Conservation (phyloP, 37 sponge, comb jelly and placozoan genomes). For the Diacarnus erythraeanus region DNA sequence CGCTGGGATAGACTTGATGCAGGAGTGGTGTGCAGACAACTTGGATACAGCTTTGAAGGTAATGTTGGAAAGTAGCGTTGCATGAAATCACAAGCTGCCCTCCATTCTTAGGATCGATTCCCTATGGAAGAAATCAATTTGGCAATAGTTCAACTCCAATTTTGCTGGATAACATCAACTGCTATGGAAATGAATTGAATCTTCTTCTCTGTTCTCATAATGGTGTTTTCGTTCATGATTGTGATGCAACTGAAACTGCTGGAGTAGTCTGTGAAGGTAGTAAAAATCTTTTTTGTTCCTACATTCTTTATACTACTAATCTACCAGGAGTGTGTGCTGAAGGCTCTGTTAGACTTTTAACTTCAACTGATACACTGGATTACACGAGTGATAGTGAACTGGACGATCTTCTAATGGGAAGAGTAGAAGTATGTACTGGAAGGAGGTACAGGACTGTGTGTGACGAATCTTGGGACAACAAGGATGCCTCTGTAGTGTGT, state of each 20-base stretch:
- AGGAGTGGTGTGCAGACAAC: conserved; percentile 25
- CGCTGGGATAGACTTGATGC: conserved; percentile 40
- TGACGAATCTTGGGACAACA: conserved; percentile 29
- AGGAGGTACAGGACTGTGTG: conserved; percentile 13
- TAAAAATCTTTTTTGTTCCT: too few species aligned
- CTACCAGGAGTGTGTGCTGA: conserved; percentile 9
- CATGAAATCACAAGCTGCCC: background rate
- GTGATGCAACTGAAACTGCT: background rate
- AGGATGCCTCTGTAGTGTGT: conserved; percentile 46
- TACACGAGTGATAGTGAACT: background rate
- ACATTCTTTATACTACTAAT: background rate
- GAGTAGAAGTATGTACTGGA: conserved; percentile 11
- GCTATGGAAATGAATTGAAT: background rate
- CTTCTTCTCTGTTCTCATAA: background rate
- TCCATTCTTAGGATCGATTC: background rate
- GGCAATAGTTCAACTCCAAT: background rate
- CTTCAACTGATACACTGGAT: background rate
- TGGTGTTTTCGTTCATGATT: background rate
- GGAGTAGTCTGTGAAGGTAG: conserved; percentile 13
- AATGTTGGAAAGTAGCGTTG: background rate
- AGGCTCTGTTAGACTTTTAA: conserved; percentile 15
- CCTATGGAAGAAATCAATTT: background rate
- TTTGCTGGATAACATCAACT: background rate
- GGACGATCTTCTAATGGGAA: background rate
- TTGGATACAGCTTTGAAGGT: background rate